phyloP scores from a whole-genome alignment of 2,113 vertebrate genomes.

The Eulacestoma nigropectus region DNA sequence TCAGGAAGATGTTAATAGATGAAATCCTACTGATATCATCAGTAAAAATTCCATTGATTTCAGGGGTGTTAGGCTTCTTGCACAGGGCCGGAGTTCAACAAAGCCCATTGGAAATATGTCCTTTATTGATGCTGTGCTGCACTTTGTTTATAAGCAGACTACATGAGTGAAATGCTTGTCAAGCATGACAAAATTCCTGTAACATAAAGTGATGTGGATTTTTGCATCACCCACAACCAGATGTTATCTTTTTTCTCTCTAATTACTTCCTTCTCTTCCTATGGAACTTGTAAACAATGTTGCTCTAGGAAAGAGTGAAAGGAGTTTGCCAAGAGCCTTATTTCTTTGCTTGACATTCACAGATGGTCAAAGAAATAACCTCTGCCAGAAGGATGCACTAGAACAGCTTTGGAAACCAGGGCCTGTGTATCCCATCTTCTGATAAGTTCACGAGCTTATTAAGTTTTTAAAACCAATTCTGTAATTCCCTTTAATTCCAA shows the following conservation, averaged over 20 bases:
- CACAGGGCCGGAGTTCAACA: background rate
- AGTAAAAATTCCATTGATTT: background rate
- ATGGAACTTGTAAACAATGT: background rate
- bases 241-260: background rate
- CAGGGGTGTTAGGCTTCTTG: background rate
- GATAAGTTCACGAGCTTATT: conserved; percentile 16
- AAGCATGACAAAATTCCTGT: background rate
- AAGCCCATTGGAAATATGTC: background rate
- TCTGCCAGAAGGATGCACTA: background rate
- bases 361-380: conserved; percentile 13
- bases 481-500: conserved; percentile 50
- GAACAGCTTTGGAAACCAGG: background rate
- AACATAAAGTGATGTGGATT: background rate
- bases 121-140: background rate
- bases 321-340: background rate
- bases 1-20: background rate
- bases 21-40: background rate
- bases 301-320: background rate
- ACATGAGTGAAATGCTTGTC: background rate
- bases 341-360: background rate
- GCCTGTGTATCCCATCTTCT: background rate
- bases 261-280: background rate
- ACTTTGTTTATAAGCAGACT: background rate
- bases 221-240: background rate
- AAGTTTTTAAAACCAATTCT: conserved; percentile 40